phyloP scores from a whole-genome alignment of 2,888 invertebrate species.

The Sinotaia quadrata region DNA sequence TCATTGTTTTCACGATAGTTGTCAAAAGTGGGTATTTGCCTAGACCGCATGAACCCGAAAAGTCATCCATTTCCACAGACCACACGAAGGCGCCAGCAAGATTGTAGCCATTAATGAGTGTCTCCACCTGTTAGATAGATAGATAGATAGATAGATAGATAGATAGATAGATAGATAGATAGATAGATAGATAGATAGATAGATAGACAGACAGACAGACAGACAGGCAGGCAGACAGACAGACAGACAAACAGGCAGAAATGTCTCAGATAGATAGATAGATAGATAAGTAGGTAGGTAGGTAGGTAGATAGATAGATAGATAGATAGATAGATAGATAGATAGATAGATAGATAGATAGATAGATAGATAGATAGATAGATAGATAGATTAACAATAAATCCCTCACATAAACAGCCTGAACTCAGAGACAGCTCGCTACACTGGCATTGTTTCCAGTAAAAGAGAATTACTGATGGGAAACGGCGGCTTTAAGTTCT shows the following conservation, averaged over 20 bases:
- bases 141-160: neutral
- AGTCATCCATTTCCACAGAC: conserved; percentile 97
- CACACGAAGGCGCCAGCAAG: conserved; percentile 94
- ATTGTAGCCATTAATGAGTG: conserved; percentile 40
- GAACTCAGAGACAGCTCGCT: too few relatives aligned
- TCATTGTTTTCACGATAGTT: conserved; percentile 80
- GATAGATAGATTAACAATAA: neutral
- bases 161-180: neutral
- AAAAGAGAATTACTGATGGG: too few relatives aligned
- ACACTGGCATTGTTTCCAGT: too few relatives aligned
- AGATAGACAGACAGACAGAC: too few relatives aligned
- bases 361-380: neutral
- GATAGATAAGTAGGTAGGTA: too few relatives aligned
- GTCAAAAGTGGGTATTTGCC: conserved; percentile 91
- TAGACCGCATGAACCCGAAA: conserved; percentile 87
- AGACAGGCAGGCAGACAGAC: too few relatives aligned
- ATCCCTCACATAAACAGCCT: too few relatives aligned
- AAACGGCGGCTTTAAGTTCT: too few relatives aligned
- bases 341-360: neutral
- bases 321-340: neutral
- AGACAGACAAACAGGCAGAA: too few relatives aligned
- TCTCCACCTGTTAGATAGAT: conserved; percentile 37
- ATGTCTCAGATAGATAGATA: too few relatives aligned
- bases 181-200: neutral
- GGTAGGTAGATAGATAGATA: too few relatives aligned